Percentiles rank a stretch among this genome's conserved stretches.
Conservation (phyloP, 2,888 invertebrate species). For the Hypercompe scribonia region DNA sequence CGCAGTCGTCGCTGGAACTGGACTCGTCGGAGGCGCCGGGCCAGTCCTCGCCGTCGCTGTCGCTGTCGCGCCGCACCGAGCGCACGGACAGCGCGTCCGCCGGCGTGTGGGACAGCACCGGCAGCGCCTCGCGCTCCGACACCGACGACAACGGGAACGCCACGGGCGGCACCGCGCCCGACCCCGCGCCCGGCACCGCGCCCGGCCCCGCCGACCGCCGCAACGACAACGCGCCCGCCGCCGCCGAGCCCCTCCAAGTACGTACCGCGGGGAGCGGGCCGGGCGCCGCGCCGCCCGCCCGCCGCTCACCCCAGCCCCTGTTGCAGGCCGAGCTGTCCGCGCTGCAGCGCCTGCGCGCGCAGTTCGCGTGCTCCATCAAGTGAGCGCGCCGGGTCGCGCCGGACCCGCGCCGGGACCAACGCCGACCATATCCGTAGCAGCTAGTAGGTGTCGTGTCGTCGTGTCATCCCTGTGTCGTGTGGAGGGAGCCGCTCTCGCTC, state of each 20-base stretch:
- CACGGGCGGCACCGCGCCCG: slow-evolving; percentile 23
- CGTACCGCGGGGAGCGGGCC: background rate
- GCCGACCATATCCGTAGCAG: slow-evolving; percentile 51
- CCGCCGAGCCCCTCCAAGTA: slow-evolving; percentile 31
- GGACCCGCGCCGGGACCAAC: slow-evolving; percentile 44
- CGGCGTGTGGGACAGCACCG: slow-evolving; percentile 61
- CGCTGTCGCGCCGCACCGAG: slow-evolving; percentile 56
- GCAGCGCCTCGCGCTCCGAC: slow-evolving; percentile 55
- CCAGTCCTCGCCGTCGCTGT: slow-evolving; percentile 62
- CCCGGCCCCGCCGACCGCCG: slow-evolving; percentile 57
- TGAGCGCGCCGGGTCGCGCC: too few species aligned
- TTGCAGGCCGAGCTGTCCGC: slow-evolving; percentile 58
- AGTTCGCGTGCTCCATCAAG: slow-evolving; percentile 78
- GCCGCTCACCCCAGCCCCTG: slow-evolving; percentile 2
- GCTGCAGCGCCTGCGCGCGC: slow-evolving; percentile 76
- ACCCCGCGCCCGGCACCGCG: slow-evolving; percentile 25
- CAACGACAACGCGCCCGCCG: slow-evolving; percentile 67
- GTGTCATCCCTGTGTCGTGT: slow-evolving; percentile 14
- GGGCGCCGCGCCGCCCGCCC: slow-evolving; percentile 39
- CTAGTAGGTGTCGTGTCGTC: slow-evolving; percentile 30
- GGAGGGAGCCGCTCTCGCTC: background rate
- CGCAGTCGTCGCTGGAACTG: slow-evolving; percentile 72
- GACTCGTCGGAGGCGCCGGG: slow-evolving; percentile 64
- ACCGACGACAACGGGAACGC: slow-evolving; percentile 73
- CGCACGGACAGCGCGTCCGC: slow-evolving; percentile 55